A percentile compares a stretch with the other conserved stretches of the same genome.
phyloP scores from a whole-genome alignment of 2,797 vertebrate genomes.

The Smutsia gigantea region DNA sequence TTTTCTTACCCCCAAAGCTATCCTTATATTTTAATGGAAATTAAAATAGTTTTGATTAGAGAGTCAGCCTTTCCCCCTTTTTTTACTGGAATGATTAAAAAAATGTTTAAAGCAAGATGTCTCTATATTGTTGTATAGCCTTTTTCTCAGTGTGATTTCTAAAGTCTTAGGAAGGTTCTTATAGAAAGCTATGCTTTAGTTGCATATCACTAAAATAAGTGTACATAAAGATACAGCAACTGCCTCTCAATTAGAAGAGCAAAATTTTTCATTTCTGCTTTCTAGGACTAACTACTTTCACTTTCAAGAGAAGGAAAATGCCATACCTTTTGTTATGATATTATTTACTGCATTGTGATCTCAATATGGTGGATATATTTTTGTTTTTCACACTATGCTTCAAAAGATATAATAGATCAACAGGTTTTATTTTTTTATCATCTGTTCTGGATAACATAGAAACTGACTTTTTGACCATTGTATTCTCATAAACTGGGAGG shows the following conservation, averaged over 20 bases:
- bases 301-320: constrained; percentile 7
- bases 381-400: constrained; percentile 26
- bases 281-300: neutral
- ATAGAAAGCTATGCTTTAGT: neutral
- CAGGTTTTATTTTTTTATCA: neutral
- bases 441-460: neutral
- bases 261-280: constrained; percentile 30
- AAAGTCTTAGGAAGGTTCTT: constrained; percentile 24
- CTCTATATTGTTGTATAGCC: neutral
- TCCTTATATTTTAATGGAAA: constrained; percentile 40
- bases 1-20: neutral
- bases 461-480: constrained; percentile 19
- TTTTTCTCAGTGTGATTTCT: constrained; percentile 24
- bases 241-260: neutral
- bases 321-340: neutral
- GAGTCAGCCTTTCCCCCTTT: neutral
- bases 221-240: neutral
- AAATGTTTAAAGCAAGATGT: constrained; percentile 11
- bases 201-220: constrained; percentile 21
- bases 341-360: neutral
- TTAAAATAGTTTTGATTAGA: constrained; percentile 22
- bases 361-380: neutral
- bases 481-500: neutral
- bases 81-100: constrained; percentile 11
- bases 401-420: constrained; percentile 16